Base-by-base conservation (phyloP, 2,888 invertebrate genomes). In the Carpatolechia fugitivella region DNA sequence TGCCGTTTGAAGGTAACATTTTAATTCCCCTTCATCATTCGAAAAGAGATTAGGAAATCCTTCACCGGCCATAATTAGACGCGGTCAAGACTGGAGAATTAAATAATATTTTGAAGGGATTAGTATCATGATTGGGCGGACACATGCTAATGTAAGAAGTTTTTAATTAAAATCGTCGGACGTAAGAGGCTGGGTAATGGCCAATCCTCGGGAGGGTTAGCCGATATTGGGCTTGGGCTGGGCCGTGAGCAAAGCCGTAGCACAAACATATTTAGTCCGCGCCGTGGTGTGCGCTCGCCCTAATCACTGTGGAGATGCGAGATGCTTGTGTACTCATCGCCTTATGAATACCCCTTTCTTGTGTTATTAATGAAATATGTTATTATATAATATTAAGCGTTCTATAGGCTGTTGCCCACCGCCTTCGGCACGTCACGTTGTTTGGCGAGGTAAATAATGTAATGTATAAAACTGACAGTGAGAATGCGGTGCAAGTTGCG, bases 131-230 rank as follows among this genome's bases (percentile, higher is more conserved):
- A 82, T 79, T 78, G 80, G 80, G 72, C 80, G 78, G 80, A 81
- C 82, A 82, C 84, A 86, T 84, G 88, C 80, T 88, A 88, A 87
- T 87, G 87, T 78, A 87, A 87, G 89, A 89, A 90, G 89, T 89
- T 89, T 90, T 90, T 90, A 90, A 90, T 90, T 90, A 90, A 90
- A 90, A 86, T 82, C 82, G 85, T 78, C 79, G 79, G 81, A 74
- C 78, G 88, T 82, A 90, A 89, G 89, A 89, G 89, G 87, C 87
- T 85, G 80, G 80, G 84, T 87, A 88, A 88, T 86, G 80, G 86
- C 80, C 80, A 84, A 87, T 86, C 86, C 86, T 82, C 80, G 74
- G 76, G 80, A 85, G 85, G 85, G 87, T 80, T 79, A 20, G 24
- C 80, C 82, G 79, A 84, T 86, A 86, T 87, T 85, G 85, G 83